Evolutionary conservation across 2,888 invertebrate genomes (phyloP).

Genomic region (Helobdella robusta): DNA sequence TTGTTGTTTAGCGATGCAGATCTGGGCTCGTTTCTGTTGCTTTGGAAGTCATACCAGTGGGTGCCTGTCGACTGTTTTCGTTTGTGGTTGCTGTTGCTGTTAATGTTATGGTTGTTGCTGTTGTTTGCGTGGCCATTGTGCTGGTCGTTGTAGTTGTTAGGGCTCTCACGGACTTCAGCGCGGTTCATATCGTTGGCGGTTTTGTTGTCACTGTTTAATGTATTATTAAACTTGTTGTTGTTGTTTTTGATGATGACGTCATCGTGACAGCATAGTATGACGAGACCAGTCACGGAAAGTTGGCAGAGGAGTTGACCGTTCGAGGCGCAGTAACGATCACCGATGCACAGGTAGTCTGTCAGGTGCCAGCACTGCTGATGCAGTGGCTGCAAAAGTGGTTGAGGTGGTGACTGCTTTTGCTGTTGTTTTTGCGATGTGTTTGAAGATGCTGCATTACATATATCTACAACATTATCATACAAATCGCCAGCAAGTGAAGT

Average conservation of each 20-base stretch:
- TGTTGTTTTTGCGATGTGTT: no score
- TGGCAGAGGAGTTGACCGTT: conserved; percentile 21
- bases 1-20: neutral
- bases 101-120: neutral
- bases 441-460: no score
- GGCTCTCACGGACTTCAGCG: neutral
- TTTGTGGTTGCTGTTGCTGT: neutral
- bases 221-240: neutral
- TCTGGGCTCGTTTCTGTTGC: neutral
- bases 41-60: neutral
- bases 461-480: no score
- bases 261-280: conserved; percentile 12
- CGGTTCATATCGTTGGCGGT: neutral
- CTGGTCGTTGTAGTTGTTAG: neutral
- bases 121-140: neutral
- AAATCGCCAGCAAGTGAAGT: no score
- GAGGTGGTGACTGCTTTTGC: no score
- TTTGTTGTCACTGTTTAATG: neutral
- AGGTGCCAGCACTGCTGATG: conserved; percentile 13
- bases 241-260: neutral
- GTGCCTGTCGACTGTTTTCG: neutral
- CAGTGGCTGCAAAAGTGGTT: no score
- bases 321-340: conserved; percentile 10
- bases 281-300: conserved; percentile 12
- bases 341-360: conserved; percentile 17